These are phyloP conservation scores for Hybos culiciformis DNA, from an alignment of 2,888 invertebrate species.

Conservation along the genomic window DNA sequence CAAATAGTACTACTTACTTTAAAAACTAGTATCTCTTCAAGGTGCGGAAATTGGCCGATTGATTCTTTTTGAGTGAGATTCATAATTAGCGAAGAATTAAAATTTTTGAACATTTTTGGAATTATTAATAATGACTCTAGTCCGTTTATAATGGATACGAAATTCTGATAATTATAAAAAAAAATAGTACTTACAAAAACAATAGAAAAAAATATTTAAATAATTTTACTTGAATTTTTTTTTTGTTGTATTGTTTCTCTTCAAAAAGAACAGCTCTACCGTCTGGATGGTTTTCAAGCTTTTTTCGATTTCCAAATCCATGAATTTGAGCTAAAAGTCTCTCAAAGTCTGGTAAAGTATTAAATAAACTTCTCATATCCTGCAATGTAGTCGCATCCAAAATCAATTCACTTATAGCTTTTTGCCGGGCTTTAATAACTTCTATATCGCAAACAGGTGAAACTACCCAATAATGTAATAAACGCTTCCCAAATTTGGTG, in stretches of 20 bases:
- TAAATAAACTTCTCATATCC: conserved; percentile 49
- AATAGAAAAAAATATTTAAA: too few species aligned
- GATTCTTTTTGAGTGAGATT: conserved; percentile 43
- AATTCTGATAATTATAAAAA: too few species aligned
- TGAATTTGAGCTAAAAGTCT: conserved; percentile 84
- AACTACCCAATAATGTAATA: conserved; percentile 87
- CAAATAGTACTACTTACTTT: too few species aligned
- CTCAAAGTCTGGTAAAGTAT: conserved; percentile 84
- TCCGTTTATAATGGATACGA: conserved; percentile 67
- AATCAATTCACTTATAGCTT: conserved; percentile 65
- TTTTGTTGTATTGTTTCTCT: conserved; percentile 72
- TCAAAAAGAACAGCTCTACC: conserved; percentile 89
- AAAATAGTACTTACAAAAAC: too few species aligned
- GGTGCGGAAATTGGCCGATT: conserved; percentile 59
- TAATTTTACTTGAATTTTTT: conserved; percentile 54
- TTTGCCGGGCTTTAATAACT: conserved; percentile 64
- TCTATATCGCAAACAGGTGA: conserved; percentile 69
- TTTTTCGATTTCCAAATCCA: conserved; percentile 67
- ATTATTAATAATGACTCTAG: conserved; percentile 59
- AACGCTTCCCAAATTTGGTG: conserved; percentile 83
- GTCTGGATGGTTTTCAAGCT: conserved; percentile 76
- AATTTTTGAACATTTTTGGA: conserved; percentile 44
- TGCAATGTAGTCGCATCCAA: conserved; percentile 49
- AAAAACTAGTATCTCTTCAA: conserved; percentile 66
- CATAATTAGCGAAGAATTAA: conserved; percentile 35